Evolutionary conservation across 2,888 invertebrate species (phyloP), one percentile per base, ranked within the genome.

Genomic region (Brachycybe producta): DNA sequence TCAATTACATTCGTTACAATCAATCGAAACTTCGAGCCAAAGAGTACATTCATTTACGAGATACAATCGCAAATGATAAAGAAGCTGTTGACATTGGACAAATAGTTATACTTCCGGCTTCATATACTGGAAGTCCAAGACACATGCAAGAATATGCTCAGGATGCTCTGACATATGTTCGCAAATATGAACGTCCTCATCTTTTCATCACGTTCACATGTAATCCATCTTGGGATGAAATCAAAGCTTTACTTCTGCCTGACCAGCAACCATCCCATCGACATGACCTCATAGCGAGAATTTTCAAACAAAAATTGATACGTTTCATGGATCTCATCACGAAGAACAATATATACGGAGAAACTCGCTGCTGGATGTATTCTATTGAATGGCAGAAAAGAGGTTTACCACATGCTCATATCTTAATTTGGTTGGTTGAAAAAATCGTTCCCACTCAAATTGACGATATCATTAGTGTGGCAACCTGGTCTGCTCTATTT

Each of bases 171-270:
- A 39, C 57, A 8, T 56, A 59, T 35, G 60, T 61, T 8, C 47
- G 58, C 2, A 21, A 63, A 52, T 65, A 56, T 61, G 70, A 70
- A 2, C 62, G 62, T 51, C 67, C 69, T 21, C 63, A 65, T 48
- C 8, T 61, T 49, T 46, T 19, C 36, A 35, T 32, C 11, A 54
- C 48, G 7, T 48, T 32, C 40, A 49, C 53, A 26, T 42, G 38
- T 36, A 53, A 52, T 44, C 51, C 52, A 11, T 54, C 52, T 13
- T 64, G 63, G 62, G 27, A 15, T 15, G 63, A 65, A 51, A 62
- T 65, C 19, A 17, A 54, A 24, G 60, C 62, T 45, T 61, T 63
- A 55, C 49, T 67, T 19, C 21, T 52, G 28, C 36, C 47, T 34
- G 56, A 56, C 19, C 58, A 64, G 57, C 53, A 54, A 4, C 47